Evolutionary conservation across 2,113 vertebrate species (phyloP).

Genomic region (Electrona antarctica): DNA sequence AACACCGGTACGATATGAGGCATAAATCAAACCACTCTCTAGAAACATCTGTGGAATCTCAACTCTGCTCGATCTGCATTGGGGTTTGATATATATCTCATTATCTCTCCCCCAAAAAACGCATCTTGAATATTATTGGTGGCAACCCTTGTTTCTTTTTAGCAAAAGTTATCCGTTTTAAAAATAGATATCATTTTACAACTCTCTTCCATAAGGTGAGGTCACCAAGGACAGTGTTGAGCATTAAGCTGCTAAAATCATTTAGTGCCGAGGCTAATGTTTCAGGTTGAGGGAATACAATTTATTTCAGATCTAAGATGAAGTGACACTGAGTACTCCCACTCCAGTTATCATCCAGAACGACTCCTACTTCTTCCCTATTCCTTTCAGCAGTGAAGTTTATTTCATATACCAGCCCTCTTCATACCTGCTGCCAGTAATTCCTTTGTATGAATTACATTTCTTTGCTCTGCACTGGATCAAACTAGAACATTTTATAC

Average conservation of each 20-base stretch:
- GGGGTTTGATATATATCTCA: conserved; percentile 19
- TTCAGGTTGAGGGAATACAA: conserved; percentile 54
- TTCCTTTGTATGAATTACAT: conserved; percentile 2
- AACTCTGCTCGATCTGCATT: background rate
- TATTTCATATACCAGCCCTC: conserved; percentile 11
- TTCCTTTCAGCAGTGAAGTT: conserved; percentile 15
- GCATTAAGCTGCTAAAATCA: conserved; percentile 55
- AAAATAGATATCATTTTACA: conserved; percentile 33
- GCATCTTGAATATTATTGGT: background rate
- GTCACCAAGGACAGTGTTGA: conserved; percentile 45
- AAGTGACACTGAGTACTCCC: conserved; percentile 51
- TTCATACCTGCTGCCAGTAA: conserved; percentile 11
- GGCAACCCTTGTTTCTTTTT: conserved; percentile 7
- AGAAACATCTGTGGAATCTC: conserved; percentile 11
- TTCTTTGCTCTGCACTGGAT: background rate
- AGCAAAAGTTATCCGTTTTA: conserved; percentile 19
- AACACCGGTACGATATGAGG: no score
- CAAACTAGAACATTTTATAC: no score
- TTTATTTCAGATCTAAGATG: conserved; percentile 63
- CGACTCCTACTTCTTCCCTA: background rate
- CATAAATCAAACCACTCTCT: background rate
- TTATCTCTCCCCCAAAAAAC: background rate
- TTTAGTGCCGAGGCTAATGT: conserved; percentile 55
- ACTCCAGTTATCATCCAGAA: conserved; percentile 17
- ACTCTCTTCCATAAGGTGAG: conserved; percentile 29